Percentiles rank a stretch among this genome's conserved stretches.
Evolutionary conservation across 1,140 invertebrate species (phyloP).

Genomic region (Lepidostoma basale): DNA sequence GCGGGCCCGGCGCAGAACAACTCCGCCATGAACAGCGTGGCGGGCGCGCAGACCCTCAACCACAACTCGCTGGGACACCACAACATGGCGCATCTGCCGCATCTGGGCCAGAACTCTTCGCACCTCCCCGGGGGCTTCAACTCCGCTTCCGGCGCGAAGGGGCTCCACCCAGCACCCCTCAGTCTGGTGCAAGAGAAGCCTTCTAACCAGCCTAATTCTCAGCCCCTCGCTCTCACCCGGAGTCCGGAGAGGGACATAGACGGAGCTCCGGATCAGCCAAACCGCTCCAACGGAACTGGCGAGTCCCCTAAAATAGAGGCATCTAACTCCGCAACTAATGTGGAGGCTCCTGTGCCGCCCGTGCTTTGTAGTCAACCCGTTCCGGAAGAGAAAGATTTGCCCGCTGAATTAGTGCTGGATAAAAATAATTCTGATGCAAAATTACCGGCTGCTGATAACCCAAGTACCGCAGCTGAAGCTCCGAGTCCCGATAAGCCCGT

Average conservation of each 20-base stretch:
- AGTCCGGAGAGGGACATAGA: conserved; percentile 5
- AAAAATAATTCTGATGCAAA: conserved; percentile 1
- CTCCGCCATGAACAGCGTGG: conserved; percentile 23
- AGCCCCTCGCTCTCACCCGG: conserved; percentile 18
- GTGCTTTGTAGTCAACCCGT: conserved; percentile 5
- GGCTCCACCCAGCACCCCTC: conserved; percentile 20
- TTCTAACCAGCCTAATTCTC: conserved; percentile 2
- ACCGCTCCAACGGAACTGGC: conserved; percentile 31
- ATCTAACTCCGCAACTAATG: background rate
- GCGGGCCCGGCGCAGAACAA: conserved; percentile 40
- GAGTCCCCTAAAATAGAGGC: conserved; percentile 18
- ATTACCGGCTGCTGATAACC: background rate
- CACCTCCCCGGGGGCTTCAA: conserved; percentile 12
- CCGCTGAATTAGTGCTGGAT: background rate
- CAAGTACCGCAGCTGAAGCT: background rate
- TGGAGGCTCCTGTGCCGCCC: background rate
- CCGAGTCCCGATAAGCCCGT: conserved; percentile 4
- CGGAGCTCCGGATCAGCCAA: background rate
- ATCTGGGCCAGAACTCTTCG: background rate
- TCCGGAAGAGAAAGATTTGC: background rate
- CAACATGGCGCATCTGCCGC: conserved; percentile 39
- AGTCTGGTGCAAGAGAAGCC: conserved; percentile 34
- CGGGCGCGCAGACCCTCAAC: conserved; percentile 45
- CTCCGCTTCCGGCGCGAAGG: background rate
- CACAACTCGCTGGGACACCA: conserved; percentile 42